Percentiles rank a stretch among this genome's conserved stretches.
Evolutionary conservation across 2,797 vertebrate species (phyloP).

Genomic region (Enteromius viviparus): DNA sequence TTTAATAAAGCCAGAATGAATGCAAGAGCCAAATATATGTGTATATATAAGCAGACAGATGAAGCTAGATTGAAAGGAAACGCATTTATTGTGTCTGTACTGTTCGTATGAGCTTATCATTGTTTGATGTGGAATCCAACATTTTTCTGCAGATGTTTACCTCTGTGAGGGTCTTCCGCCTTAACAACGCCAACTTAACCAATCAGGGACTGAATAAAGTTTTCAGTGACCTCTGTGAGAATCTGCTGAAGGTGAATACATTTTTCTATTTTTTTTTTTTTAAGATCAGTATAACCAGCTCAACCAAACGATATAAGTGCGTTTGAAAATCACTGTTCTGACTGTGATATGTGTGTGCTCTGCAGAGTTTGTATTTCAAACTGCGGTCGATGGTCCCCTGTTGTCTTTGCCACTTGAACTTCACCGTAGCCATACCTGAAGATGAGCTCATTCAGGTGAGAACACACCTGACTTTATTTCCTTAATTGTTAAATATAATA

Average conservation of each 20-base stretch:
- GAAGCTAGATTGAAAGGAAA: background rate
- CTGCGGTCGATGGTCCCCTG: slow-evolving; percentile 96
- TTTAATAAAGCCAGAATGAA: background rate
- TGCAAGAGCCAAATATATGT: no score
- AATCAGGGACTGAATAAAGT: slow-evolving; percentile 96
- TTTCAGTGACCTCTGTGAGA: slow-evolving; percentile 98
- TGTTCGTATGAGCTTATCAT: background rate
- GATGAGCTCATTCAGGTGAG: slow-evolving; percentile 95
- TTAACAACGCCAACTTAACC: slow-evolving; percentile 89
- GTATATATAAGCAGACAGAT: background rate
- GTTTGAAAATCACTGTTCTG: background rate
- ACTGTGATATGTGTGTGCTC: background rate
- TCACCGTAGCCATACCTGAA: slow-evolving; percentile 94
- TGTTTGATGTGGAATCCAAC: slow-evolving; percentile 3
- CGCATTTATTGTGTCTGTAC: background rate
- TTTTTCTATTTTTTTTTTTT: background rate
- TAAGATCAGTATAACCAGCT: background rate
- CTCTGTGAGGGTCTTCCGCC: slow-evolving; percentile 91
- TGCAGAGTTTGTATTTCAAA: slow-evolving; percentile 97
- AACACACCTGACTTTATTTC: background rate
- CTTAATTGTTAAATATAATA: background rate
- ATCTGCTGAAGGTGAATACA: slow-evolving; percentile 89
- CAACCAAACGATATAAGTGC: slow-evolving; percentile 1
- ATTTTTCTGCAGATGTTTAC: slow-evolving; percentile 90
- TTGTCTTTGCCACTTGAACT: slow-evolving; percentile 97